These are phyloP conservation scores for Meteorus sp. DNA, from an alignment of 1,140 invertebrate species.

Conservation along the genomic window DNA sequence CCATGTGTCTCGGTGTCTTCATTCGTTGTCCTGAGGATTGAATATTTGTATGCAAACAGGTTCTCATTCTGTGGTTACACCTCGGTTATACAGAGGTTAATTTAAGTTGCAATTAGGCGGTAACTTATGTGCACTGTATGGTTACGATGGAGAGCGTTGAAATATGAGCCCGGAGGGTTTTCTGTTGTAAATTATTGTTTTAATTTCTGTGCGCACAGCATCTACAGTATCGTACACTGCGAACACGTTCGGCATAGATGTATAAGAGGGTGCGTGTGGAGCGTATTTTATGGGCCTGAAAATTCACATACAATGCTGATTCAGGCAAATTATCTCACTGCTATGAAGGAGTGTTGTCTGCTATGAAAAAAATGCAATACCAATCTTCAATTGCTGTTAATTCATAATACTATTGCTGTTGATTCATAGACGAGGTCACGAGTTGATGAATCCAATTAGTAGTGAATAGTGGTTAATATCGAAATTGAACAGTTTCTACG, in stretches of 20 bases:
- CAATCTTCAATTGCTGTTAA: too few relatives aligned
- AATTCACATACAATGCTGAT: slow-evolving; percentile 49
- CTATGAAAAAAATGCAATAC: too few relatives aligned
- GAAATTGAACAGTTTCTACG: slow-evolving; percentile 4
- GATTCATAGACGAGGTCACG: too few relatives aligned
- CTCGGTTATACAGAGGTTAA: slow-evolving; percentile 37
- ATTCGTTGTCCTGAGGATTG: too few relatives aligned
- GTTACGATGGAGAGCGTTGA: background rate
- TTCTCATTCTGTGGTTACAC: slow-evolving; percentile 8
- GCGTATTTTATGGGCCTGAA: slow-evolving; percentile 45
- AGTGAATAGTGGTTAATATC: too few relatives aligned
- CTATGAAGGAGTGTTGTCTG: too few relatives aligned
- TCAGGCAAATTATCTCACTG: too few relatives aligned
- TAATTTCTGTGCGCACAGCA: slow-evolving; percentile 44
- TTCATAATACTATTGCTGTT: slow-evolving; percentile 37
- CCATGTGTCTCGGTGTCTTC: too few relatives aligned
- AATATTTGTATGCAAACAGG: too few relatives aligned
- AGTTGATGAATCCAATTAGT: too few relatives aligned
- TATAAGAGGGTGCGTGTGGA: slow-evolving; percentile 24
- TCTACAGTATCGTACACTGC: too few relatives aligned
- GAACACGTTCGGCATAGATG: background rate
- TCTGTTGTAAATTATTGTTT: slow-evolving; percentile 53
- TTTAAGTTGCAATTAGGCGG: slow-evolving; percentile 50
- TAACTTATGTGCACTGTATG: slow-evolving; percentile 41
- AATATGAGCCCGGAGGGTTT: background rate